Percentiles rank a stretch among this genome's conserved stretches.
These are phyloP conservation scores for Typhlichthys eigenmanni DNA, from an alignment of 2,797 vertebrate species.

Conservation along the genomic window DNA sequence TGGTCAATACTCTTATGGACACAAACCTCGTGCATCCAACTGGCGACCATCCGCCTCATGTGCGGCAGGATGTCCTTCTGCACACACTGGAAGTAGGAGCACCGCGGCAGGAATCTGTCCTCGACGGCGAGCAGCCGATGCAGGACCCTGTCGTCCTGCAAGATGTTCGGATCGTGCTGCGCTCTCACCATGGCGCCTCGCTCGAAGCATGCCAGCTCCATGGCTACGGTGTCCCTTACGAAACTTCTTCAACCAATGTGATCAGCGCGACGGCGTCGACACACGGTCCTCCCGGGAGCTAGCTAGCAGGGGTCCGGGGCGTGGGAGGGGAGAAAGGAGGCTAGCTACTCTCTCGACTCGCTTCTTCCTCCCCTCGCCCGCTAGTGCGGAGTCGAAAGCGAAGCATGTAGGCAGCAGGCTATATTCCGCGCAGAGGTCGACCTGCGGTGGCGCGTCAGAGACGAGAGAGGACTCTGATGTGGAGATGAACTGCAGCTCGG, in stretches of 20 bases:
- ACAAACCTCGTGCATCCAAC: slow-evolving; percentile 98
- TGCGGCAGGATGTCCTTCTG: slow-evolving; percentile 93
- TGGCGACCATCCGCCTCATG: slow-evolving; percentile 93
- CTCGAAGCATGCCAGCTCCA: slow-evolving; percentile 83
- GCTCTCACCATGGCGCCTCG: slow-evolving; percentile 84
- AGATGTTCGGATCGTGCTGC: slow-evolving; percentile 85
- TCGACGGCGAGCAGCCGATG: slow-evolving; percentile 89
- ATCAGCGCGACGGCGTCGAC: no score
- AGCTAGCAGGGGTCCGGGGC: no score
- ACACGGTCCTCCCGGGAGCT: no score
- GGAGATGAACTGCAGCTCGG: no score
- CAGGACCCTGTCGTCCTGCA: slow-evolving; percentile 88
- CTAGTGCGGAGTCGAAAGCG: no score
- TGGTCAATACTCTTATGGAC: slow-evolving; percentile 19
- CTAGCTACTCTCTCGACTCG: no score
- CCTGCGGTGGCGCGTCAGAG: no score
- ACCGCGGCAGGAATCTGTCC: slow-evolving; percentile 88
- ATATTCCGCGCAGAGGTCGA: no score
- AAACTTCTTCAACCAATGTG: slow-evolving; percentile 12
- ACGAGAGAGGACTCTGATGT: no score
- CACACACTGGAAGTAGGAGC: slow-evolving; percentile 91
- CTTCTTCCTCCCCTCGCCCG: no score
- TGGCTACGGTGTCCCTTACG: slow-evolving; percentile 40
- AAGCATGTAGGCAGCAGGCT: no score
- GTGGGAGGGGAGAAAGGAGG: no score